A percentile compares a stretch with the other conserved stretches of the same genome.
Evolutionary conservation across 2,888 invertebrate genomes (phyloP).

Genomic region (Parnassius smintheus): DNA sequence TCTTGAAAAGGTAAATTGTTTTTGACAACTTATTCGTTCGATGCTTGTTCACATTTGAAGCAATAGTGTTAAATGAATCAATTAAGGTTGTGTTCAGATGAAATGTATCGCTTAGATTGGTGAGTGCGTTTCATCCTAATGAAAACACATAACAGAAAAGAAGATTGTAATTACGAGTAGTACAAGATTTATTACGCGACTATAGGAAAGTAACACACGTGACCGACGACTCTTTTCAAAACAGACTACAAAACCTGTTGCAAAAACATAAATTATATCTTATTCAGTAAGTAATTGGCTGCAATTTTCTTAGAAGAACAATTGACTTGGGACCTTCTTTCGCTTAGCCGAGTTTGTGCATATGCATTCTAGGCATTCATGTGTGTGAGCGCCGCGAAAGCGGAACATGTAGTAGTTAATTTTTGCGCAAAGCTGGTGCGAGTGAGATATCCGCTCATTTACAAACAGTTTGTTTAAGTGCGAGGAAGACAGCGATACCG

Average conservation of each 20-base stretch:
- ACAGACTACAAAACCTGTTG: constrained; percentile 44
- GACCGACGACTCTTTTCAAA: constrained; percentile 51
- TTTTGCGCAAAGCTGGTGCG: constrained; percentile 80
- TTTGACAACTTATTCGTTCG: too few relatives aligned
- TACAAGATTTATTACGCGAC: constrained; percentile 77
- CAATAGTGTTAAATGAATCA: background rate
- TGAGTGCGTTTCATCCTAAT: constrained; percentile 57
- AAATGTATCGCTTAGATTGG: constrained; percentile 32
- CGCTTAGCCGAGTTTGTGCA: constrained; percentile 52
- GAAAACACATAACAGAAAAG: constrained; percentile 78
- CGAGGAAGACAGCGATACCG: constrained; percentile 61
- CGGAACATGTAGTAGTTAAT: constrained; percentile 78
- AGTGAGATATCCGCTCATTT: constrained; percentile 76
- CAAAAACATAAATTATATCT: constrained; percentile 57
- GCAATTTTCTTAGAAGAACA: constrained; percentile 50
- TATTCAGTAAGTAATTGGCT: constrained; percentile 61
- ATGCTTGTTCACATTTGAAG: too few relatives aligned
- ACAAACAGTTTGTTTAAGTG: constrained; percentile 69
- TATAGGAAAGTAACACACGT: constrained; percentile 78
- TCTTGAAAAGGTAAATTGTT: too few relatives aligned
- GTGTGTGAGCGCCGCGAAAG: constrained; percentile 68
- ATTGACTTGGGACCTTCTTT: constrained; percentile 48
- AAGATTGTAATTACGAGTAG: constrained; percentile 78
- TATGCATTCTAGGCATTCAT: constrained; percentile 68
- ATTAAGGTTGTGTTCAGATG: constrained; percentile 23